Evolutionary conservation across 2,888 invertebrate species (phyloP).

Genomic region (Smittia sp.): DNA sequence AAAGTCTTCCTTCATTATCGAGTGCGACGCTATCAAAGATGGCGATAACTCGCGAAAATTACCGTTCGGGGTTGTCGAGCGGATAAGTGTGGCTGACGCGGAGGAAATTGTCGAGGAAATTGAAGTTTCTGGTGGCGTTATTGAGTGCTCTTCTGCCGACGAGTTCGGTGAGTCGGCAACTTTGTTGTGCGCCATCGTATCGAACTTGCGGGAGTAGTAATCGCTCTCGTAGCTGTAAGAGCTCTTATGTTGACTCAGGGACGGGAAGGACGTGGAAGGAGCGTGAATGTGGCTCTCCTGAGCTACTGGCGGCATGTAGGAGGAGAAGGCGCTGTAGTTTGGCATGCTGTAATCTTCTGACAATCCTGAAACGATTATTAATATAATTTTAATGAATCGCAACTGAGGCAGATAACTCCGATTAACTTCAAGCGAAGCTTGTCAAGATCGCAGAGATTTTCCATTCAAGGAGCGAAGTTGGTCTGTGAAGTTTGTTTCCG

Average conservation of each 20-base stretch:
- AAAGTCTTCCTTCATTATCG: slow-evolving; percentile 34
- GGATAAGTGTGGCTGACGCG: slow-evolving; percentile 12
- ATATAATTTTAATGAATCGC: no score
- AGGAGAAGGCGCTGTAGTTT: slow-evolving; percentile 8
- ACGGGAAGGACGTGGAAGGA: background rate
- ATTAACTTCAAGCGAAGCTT: no score
- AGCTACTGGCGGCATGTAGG: background rate
- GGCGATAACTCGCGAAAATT: slow-evolving; percentile 35
- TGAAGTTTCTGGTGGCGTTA: slow-evolving; percentile 53
- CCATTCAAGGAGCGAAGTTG: no score
- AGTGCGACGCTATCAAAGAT: slow-evolving; percentile 26
- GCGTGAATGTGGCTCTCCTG: background rate
- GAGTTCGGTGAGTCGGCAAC: slow-evolving; percentile 44
- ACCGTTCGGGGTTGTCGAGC: slow-evolving; percentile 14
- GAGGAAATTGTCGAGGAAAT: slow-evolving; percentile 33
- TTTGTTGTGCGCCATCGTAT: slow-evolving; percentile 9
- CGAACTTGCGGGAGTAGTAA: background rate
- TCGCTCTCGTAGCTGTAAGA: slow-evolving; percentile 2
- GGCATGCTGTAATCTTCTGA: background rate
- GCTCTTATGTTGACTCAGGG: background rate
- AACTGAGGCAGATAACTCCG: no score
- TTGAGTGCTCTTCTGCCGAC: slow-evolving; percentile 47
- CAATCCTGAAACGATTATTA: no score
- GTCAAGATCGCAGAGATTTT: no score
- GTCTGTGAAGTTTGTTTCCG: no score